A percentile compares a stretch with the other conserved stretches of the same genome.
Evolutionary conservation across 2,797 vertebrate species (phyloP).

Genomic region (Myotis pilosus): DNA sequence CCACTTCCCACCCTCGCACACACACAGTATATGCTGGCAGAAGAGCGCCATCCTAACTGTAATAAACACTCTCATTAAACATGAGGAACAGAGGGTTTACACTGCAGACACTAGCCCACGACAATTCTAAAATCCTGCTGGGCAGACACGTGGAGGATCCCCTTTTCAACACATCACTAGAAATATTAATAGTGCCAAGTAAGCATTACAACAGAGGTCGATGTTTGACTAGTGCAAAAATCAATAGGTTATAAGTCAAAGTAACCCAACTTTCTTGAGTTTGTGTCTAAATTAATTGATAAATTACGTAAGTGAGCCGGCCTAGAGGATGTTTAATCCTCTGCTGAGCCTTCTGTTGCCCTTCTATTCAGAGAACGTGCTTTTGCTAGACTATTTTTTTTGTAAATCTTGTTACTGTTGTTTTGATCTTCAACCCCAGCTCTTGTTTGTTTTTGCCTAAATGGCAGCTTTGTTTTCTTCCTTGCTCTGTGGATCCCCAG

Average conservation of each 20-base stretch:
- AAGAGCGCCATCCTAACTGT: rapidly evolving
- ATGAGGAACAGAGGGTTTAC: background rate
- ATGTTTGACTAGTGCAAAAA: background rate
- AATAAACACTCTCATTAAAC: background rate
- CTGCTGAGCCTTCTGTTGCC: background rate
- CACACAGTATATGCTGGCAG: background rate
- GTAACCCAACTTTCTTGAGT: background rate
- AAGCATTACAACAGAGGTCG: background rate
- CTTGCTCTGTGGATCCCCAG: background rate
- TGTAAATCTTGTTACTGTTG: background rate
- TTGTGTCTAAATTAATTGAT: background rate
- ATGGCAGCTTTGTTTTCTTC: background rate
- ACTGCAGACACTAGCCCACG: background rate
- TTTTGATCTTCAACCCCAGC: background rate
- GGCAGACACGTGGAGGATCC: background rate
- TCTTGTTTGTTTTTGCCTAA: background rate
- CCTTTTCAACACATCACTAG: background rate
- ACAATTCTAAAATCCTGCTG: background rate
- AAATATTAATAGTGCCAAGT: background rate
- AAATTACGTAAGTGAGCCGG: background rate
- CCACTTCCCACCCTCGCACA: no score
- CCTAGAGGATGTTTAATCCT: background rate
- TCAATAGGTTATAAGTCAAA: background rate
- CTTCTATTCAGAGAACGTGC: background rate
- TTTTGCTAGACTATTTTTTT: background rate